Conservation (phyloP, 2,113 vertebrate species). For the Semnornis frantzii region DNA sequence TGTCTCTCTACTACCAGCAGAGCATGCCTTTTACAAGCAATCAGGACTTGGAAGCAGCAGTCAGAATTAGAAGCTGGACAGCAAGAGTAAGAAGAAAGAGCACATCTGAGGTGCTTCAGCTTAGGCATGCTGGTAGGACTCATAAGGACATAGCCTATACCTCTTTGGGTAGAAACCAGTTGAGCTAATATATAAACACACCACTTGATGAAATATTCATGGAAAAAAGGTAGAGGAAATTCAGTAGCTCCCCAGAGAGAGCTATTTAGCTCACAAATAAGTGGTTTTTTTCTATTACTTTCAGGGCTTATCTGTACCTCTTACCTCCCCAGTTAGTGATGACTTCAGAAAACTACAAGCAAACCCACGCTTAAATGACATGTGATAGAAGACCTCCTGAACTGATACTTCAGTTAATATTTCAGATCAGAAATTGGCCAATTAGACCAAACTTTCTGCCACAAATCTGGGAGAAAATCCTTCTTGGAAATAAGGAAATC, state of each 20-base stretch:
- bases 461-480: background rate
- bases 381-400: background rate
- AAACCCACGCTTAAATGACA: background rate
- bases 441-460: background rate
- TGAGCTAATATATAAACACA: background rate
- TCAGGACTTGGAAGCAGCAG: background rate
- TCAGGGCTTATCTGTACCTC: background rate
- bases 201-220: background rate
- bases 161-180: fast-evolving
- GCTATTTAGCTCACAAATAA: background rate
- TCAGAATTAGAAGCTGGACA: background rate
- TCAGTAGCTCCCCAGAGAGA: background rate
- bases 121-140: fast-evolving
- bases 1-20: too few species aligned
- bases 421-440: background rate
- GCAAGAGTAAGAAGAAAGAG: background rate
- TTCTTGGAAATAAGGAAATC: background rate
- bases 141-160: background rate
- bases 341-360: constrained; percentile 16
- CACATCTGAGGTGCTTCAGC: background rate
- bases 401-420: background rate
- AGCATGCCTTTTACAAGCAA: background rate
- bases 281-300: background rate
- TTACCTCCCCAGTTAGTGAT: background rate
- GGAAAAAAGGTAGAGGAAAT: background rate